Evolutionary conservation across 2,113 vertebrate genomes (phyloP).

Genomic region (Perccottus glenii): DNA sequence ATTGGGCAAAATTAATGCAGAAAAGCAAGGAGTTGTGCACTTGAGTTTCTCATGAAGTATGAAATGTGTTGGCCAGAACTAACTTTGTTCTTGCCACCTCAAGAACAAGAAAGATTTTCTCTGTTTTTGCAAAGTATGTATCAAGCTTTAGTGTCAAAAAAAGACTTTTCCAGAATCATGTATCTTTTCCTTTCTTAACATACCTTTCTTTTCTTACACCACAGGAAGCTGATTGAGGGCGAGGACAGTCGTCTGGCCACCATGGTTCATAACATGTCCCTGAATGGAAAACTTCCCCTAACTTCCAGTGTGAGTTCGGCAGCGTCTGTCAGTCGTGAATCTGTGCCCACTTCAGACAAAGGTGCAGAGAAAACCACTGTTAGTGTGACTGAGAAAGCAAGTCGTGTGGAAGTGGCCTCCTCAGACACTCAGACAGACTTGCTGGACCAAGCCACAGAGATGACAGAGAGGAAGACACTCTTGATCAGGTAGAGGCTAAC

Average conservation of each 20-base stretch:
- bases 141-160: no score
- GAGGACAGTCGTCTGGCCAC: constrained; percentile 75
- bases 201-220: not conserved
- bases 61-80: no score
- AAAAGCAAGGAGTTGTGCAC: no score
- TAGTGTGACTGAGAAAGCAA: not conserved
- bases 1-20: no score
- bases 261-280: constrained; percentile 62
- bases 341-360: constrained; percentile 3
- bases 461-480: constrained; percentile 75
- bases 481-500: constrained; percentile 72
- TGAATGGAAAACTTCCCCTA: constrained; percentile 28
- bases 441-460: constrained; percentile 70
- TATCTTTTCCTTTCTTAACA: not conserved
- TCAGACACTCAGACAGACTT: constrained; percentile 35
- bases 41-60: no score
- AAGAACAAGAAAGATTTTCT: no score
- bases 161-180: no score
- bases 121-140: no score
- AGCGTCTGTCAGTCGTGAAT: not conserved
- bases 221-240: constrained; percentile 81
- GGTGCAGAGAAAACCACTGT: not conserved
- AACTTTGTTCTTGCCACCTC: no score
- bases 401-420: not conserved
- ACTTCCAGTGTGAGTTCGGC: constrained; percentile 6